Base-by-base conservation (phyloP, 2,113 vertebrate genomes). In the Percina caprodes region DNA sequence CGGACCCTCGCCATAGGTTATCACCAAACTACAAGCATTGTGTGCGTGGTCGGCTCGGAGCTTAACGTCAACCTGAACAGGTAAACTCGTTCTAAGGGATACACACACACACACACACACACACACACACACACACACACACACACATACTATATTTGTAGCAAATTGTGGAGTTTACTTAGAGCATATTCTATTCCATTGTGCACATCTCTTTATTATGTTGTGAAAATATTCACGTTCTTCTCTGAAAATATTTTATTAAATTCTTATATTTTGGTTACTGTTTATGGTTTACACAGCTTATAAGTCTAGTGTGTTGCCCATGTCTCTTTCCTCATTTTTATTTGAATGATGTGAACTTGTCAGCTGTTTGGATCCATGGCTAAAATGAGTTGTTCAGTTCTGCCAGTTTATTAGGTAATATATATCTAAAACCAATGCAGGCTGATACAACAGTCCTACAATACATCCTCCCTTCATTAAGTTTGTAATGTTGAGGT, bases 31-130 rank as follows among this genome's bases (percentile, higher is more conserved):
- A 77, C 58, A 3, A 46, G 6, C 0, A 80, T 90, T 0, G 0
- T 93, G 2, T 94, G 54, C 54, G 93, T 95, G 62, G 65, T 95
- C 1, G 93, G 93, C 2, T 89, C 92, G 9, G 87, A 92, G 14
- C 77, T 94, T 2, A 77, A 35, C 0, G 74, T 93, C 2, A 84
- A 91, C 73, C 24, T 95, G 42, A 59, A 79, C 91, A 95, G 95
- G 95, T 95, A 88, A 5, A 69, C 0, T 9, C 11, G 3, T 30
- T 26, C 12, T 16, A 12, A 12, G 26, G 39, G 33, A 30, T 7
- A 30, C 6, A 0, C 6, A 9, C 49, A 16, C 12, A 18, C 6
- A 3, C 62, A 33, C 5, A 24, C 19, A 35, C 19, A 39, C 30
- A 39, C 35, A 70, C 4, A 39, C 9, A 26, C 21, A 2, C 15